Evolutionary conservation across 2,797 vertebrate species (phyloP), one percentile per base, ranked within the genome.

Genomic region (Allochrocebus solatus): DNA sequence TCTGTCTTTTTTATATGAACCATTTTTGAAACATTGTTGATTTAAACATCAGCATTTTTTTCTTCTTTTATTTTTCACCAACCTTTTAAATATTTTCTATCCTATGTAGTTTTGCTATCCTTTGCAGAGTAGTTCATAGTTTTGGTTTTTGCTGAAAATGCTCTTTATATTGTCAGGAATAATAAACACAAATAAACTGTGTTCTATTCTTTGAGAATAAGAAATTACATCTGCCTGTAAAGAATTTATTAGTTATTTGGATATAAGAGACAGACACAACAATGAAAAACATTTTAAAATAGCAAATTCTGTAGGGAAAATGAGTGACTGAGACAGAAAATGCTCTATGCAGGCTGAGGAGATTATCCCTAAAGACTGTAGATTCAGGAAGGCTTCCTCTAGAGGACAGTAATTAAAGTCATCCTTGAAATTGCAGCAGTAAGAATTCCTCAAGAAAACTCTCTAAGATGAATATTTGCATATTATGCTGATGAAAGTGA

Each of bases 171-270:
- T 9, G 93, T 91, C 14, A 72, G 76, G 26, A 93, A 95, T 72
- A 94, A 81, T 96, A 95, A 96, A 92, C 28, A 92, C 30, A 43
- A 92, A 53, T 86, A 86, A 82, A 95, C 57, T 24, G 43, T 85
- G 24, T 70, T n/a, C 0, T 8, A 70, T 83, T 85, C 21, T 93
- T 95, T n/a, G 39, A 89, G 41, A n/a, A 61, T 75, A 81, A 79
- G 6, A 94, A 95, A 43, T 89, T n/a, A 39, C 17, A 55, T 87
- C 36, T 85, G 36, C 4, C 16, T 89, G 1, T 75, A 84, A 67
- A 78, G 13, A 76, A 5, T 85, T 82, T 48, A 41, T 70, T n/a
- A 43, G 85, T 97, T 82, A 41, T 55, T 46, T 82, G 39, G 39
- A 96, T 30, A 93, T 17, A 94, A 50, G 16, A 1, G 36, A 59